Conservation (phyloP, 37 sponge, comb jelly and placozoan genomes). For the Spongilla lacustris region DNA sequence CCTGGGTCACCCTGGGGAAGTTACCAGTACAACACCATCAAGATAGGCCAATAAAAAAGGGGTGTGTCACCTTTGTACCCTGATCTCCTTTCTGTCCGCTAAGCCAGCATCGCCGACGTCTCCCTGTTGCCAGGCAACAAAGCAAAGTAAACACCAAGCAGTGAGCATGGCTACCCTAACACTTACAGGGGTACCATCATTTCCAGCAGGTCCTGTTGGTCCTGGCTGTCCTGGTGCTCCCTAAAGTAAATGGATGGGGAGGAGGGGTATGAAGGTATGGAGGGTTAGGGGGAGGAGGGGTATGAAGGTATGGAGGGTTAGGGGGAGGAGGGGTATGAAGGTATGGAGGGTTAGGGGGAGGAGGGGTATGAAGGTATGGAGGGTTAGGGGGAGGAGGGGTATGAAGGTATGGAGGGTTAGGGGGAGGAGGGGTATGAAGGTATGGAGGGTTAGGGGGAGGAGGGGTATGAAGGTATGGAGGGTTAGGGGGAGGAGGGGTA, state of each 20-base stretch:
- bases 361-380: neutral
- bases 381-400: neutral
- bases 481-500: neutral
- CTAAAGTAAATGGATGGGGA: conserved; percentile 1
- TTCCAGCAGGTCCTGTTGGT: conserved; percentile 56
- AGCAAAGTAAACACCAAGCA: neutral
- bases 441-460: neutral
- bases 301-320: neutral
- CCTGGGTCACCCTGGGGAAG: conserved; percentile 48
- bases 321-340: neutral
- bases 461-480: too few relatives aligned
- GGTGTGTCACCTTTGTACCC: conserved; percentile 35
- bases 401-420: too few relatives aligned
- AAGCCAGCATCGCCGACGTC: conserved; percentile 50
- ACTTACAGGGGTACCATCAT: conserved; percentile 54
- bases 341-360: neutral
- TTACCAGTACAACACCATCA: neutral
- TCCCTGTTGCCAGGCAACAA: conserved; percentile 22
- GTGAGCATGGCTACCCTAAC: neutral
- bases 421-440: neutral
- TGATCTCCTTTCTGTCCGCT: conserved; percentile 55
- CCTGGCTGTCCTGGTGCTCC: conserved; percentile 61
- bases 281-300: neutral
- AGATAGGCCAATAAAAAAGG: neutral
- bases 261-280: neutral